phyloP scores from a whole-genome alignment of 1,140 invertebrate species.

The Teleopsis dalmanni region DNA sequence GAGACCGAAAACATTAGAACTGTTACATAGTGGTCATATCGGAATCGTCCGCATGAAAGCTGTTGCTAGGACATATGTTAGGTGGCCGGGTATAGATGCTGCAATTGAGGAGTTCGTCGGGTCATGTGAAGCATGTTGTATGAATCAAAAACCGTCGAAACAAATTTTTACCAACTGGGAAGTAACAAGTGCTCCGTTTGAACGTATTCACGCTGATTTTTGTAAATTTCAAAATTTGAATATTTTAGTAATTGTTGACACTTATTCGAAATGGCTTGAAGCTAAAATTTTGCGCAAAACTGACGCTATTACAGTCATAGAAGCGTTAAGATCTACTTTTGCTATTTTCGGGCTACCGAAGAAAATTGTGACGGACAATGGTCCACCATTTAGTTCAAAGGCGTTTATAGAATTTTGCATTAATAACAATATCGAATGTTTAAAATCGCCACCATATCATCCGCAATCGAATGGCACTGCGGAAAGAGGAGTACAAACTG shows the following conservation, averaged over 20 bases:
- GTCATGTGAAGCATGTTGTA: background rate
- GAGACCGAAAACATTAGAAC: background rate
- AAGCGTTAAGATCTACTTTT: background rate
- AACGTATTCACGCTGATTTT: conserved; percentile 4
- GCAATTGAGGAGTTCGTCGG: background rate
- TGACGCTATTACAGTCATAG: background rate
- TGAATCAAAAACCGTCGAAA: background rate
- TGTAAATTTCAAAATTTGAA: background rate
- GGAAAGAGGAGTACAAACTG: conserved; percentile 7
- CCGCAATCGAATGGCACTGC: conserved; percentile 7
- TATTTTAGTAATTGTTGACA: background rate
- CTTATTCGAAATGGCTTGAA: conserved; percentile 3
- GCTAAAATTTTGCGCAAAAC: conserved; percentile 4
- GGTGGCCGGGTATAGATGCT: background rate
- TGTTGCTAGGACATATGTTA: background rate
- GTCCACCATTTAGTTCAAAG: conserved; percentile 7
- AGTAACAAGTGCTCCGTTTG: background rate
- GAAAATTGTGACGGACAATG: conserved; percentile 6
- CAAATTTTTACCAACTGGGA: background rate
- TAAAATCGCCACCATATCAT: conserved; percentile 1
- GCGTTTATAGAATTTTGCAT: conserved; percentile 8
- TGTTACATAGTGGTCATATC: background rate
- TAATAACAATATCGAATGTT: conserved; percentile 1
- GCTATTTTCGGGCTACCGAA: conserved; percentile 4
- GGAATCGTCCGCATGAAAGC: conserved; percentile 2